Conservation (phyloP, 2,797 vertebrate species). For the Pantherophis vulpinus region DNA sequence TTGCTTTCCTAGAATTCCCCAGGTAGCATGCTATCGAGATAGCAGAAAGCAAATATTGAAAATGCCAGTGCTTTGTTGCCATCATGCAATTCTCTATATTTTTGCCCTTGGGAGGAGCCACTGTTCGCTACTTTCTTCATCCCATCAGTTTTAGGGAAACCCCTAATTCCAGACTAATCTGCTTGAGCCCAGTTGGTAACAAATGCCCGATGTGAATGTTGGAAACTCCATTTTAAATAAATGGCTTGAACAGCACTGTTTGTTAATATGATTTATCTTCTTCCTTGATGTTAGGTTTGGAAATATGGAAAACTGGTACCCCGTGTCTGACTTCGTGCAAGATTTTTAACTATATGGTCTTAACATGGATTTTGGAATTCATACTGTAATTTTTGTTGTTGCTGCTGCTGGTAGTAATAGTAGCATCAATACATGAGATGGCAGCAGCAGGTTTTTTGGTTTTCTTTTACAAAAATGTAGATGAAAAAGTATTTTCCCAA, state of each 20-base stretch:
- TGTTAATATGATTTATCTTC: not conserved
- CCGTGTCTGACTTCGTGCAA: not conserved
- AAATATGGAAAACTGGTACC: not conserved
- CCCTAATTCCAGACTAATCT: not conserved
- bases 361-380: not conserved
- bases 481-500: not conserved
- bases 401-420: not conserved
- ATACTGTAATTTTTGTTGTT: not conserved
- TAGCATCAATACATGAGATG: not conserved
- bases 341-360: not conserved
- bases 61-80: not conserved
- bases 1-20: not conserved
- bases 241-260: not conserved
- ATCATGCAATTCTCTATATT: not conserved
- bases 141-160: not conserved
- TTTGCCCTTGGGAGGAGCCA: not conserved
- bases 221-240: not conserved
- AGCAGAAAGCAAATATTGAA: not conserved
- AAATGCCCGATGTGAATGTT: not conserved
- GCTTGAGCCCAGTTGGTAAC: not conserved
- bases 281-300: not conserved
- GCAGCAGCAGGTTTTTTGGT: too few species aligned
- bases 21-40: too few species aligned
- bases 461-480: not conserved
- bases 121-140: not conserved